Conservation (phyloP, 1,140 invertebrate species). For the Brachionus koreanus region DNA sequence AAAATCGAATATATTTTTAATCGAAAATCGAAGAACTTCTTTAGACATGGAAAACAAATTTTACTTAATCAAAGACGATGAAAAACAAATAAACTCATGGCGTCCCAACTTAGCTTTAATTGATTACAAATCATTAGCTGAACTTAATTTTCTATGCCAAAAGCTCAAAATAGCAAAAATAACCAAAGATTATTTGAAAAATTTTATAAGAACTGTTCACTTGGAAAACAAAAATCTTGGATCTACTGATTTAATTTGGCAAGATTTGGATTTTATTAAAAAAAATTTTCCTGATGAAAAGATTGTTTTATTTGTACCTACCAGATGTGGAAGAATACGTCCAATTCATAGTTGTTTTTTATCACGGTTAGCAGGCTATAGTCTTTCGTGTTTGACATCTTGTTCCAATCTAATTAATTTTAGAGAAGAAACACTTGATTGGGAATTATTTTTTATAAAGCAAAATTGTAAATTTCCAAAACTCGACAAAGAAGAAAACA, state of each 20-base stretch:
- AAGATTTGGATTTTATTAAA: conserved; percentile 15
- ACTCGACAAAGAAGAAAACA: not conserved
- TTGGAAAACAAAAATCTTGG: not conserved
- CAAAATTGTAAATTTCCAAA: conserved; percentile 4
- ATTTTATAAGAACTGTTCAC: conserved; percentile 25
- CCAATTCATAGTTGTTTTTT: not conserved
- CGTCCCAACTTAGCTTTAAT: not conserved
- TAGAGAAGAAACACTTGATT: not conserved
- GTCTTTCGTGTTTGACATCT: not conserved
- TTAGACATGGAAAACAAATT: not conserved
- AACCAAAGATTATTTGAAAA: not conserved
- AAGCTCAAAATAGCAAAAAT: not conserved
- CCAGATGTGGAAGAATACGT: not conserved
- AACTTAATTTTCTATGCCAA: not conserved
- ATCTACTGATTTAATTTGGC: not conserved
- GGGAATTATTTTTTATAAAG: conserved; percentile 10
- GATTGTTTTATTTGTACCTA: not conserved
- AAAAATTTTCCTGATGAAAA: not conserved
- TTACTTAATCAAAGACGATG: not conserved
- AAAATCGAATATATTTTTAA: not conserved
- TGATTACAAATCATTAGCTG: not conserved
- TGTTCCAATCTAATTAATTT: not conserved
- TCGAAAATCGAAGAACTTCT: not conserved
- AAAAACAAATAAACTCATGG: not conserved
- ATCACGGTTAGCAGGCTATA: not conserved